phyloP scores from a whole-genome alignment of 1,140 invertebrate species.

The Sycophaga agraensis region DNA sequence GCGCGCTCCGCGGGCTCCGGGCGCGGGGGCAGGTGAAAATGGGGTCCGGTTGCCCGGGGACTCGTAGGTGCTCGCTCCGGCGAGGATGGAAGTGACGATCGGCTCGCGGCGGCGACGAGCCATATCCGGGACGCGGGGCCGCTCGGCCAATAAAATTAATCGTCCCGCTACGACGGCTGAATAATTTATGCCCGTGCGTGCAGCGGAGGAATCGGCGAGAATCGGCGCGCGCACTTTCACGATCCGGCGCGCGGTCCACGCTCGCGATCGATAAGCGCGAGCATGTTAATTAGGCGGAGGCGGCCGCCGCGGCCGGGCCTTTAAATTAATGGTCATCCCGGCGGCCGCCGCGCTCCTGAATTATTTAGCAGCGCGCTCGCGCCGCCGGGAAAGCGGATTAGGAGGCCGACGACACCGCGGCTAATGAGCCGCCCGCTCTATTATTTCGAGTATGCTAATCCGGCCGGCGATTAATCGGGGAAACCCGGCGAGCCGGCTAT shows the following conservation, averaged over 20 bases:
- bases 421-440: conserved; percentile 17
- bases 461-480: not conserved
- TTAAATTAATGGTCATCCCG: conserved; percentile 17
- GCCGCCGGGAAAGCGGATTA: not conserved
- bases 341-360: not conserved
- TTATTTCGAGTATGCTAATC: conserved; percentile 23
- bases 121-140: conserved; percentile 42
- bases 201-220: not conserved
- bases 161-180: conserved; percentile 44
- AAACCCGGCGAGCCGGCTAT: too few relatives aligned
- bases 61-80: not conserved
- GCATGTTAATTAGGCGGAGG: conserved; percentile 22
- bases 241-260: not conserved
- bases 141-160: conserved; percentile 51
- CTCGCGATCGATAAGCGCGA: conserved; percentile 20
- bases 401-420: not conserved
- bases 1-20: too few relatives aligned
- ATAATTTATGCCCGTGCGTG: conserved; percentile 46
- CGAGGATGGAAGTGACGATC: too few relatives aligned
- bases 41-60: not conserved
- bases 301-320: not conserved
- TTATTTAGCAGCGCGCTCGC: conserved; percentile 4
- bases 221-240: too few relatives aligned
- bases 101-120: too few relatives aligned
- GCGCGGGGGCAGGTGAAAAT: too few relatives aligned